Percentiles rank a stretch among this genome's conserved stretches.
Conservation (phyloP, 2,113 vertebrate genomes). For the Peromyscus leucopus region DNA sequence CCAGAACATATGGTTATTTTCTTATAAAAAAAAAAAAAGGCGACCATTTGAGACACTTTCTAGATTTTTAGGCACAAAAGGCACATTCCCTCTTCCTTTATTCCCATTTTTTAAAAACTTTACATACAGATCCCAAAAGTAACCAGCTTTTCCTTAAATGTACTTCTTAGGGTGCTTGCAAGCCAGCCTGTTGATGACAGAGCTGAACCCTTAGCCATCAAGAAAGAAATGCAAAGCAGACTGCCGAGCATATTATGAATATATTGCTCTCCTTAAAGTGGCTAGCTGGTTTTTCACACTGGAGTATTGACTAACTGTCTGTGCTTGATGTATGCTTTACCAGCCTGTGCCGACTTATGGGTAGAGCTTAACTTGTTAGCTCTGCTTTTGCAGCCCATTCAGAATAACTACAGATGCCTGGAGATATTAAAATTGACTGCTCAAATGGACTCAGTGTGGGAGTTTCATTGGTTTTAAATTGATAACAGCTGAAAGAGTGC, state of each 20-base stretch:
- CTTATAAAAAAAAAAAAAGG: slow-evolving; percentile 52
- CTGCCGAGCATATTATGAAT: slow-evolving; percentile 89
- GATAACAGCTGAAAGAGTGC: slow-evolving; percentile 93
- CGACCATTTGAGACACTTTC: slow-evolving; percentile 60
- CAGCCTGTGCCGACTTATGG: slow-evolving; percentile 94
- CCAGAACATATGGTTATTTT: slow-evolving; percentile 79
- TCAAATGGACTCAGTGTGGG: slow-evolving; percentile 93
- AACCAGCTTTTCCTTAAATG: slow-evolving; percentile 58
- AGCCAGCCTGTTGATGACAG: slow-evolving; percentile 75
- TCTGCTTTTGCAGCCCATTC: slow-evolving; percentile 95
- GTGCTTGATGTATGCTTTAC: slow-evolving; percentile 96
- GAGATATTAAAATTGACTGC: slow-evolving; percentile 96
- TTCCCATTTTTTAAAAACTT: slow-evolving; percentile 63
- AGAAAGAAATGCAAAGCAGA: slow-evolving; percentile 86
- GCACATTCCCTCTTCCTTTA: slow-evolving; percentile 36
- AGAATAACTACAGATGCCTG: slow-evolving; percentile 95
- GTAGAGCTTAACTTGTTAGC: slow-evolving; percentile 98
- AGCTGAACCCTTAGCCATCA: slow-evolving; percentile 77
- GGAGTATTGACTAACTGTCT: slow-evolving; percentile 96
- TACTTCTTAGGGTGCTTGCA: slow-evolving; percentile 1
- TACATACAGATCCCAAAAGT: slow-evolving; percentile 34
- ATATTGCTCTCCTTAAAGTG: slow-evolving; percentile 94
- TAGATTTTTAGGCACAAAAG: slow-evolving; percentile 63
- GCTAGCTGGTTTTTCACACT: slow-evolving; percentile 95
- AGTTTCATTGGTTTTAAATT: slow-evolving; percentile 95